Base-by-base conservation (phyloP, 2,113 vertebrate genomes). In the Eulemur rufifrons region DNA sequence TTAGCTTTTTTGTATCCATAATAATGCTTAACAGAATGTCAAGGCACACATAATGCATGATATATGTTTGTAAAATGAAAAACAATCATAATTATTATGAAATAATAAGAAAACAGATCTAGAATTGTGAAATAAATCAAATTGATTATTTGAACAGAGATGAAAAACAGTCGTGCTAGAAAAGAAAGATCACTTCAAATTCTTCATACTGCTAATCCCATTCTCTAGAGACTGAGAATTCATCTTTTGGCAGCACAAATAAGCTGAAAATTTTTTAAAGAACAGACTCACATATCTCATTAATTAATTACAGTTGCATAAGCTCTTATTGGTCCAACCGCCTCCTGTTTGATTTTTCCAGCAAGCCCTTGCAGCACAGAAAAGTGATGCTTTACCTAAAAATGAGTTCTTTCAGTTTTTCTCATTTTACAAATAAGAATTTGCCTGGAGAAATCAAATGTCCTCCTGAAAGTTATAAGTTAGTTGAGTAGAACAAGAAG, bases 161-260 rank as follows among this genome's bases (percentile, higher is more conserved):
- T 95, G 68, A 88, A 91, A 96, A 92, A 89, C 10, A 89, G 64
- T 92, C 39, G 8, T 87, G 56, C 86, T 94, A 86, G 13, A 84
- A 96, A 95, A 95, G 86, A 94, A 91, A 71, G 52, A 95, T 92
- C 64, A 84, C 39, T 97, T 95, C 69, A 92, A 86, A 56, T 86
- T 78, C 78, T 94, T 96, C 90, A 96, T 59, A 27, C 56, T 94
- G 74, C 78, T 95, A 96, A 96, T 95, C 85, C 88, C 29, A 54
- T 39, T 82, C 96, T 89, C 94, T 85, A 17, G 95, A 92, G 93
- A 97, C 94, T 80, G 7, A 93, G 52, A 96, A 94, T 92, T 97
- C 96, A 96, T 98, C 91, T 96, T 96, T 96, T 97, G 92, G 96
- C 97, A 92, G 81, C 87, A 96, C 69, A 95, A 94, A 77, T 69